A percentile compares a stretch with the other conserved stretches of the same genome.
phyloP scores from a whole-genome alignment of 2,797 vertebrate genomes.

The Falco columbarius region DNA sequence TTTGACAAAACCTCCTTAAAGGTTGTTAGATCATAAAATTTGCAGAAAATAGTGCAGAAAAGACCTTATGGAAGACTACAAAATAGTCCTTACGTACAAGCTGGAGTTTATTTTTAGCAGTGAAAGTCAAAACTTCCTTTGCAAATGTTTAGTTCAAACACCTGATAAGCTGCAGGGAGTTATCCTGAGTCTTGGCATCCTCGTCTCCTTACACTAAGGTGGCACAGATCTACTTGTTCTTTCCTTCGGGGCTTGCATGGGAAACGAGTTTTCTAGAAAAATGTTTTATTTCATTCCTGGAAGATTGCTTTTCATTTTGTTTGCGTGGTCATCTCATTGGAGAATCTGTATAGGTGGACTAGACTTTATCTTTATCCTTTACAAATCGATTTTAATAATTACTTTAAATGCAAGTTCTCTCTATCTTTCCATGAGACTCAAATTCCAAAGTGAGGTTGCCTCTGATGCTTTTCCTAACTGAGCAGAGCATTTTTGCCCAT shows the following conservation, averaged over 20 bases:
- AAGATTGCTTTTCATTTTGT: background rate
- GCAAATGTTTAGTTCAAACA: slow-evolving; percentile 59
- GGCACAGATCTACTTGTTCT: background rate
- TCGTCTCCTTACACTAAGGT: background rate
- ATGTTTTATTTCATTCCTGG: background rate
- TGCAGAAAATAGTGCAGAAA: background rate
- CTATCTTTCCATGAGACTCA: background rate
- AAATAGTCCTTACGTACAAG: background rate
- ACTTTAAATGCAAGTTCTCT: background rate
- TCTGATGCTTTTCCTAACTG: background rate
- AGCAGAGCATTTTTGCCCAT: background rate
- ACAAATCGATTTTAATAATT: background rate
- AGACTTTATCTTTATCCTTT: background rate
- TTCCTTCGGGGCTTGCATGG: background rate
- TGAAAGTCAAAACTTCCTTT: slow-evolving; percentile 53
- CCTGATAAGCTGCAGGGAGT: slow-evolving; percentile 29
- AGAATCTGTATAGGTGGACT: background rate
- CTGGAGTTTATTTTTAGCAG: slow-evolving; percentile 53
- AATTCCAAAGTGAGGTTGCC: background rate
- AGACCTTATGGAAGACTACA: background rate
- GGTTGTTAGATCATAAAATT: background rate
- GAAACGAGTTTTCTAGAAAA: background rate
- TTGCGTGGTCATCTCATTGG: background rate
- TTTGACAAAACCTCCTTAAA: background rate
- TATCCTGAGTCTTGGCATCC: background rate